Percentiles rank a stretch among this genome's conserved stretches.
phyloP scores from a whole-genome alignment of 37 sponge, comb jelly and placozoan species.

The Geodia barretti region DNA sequence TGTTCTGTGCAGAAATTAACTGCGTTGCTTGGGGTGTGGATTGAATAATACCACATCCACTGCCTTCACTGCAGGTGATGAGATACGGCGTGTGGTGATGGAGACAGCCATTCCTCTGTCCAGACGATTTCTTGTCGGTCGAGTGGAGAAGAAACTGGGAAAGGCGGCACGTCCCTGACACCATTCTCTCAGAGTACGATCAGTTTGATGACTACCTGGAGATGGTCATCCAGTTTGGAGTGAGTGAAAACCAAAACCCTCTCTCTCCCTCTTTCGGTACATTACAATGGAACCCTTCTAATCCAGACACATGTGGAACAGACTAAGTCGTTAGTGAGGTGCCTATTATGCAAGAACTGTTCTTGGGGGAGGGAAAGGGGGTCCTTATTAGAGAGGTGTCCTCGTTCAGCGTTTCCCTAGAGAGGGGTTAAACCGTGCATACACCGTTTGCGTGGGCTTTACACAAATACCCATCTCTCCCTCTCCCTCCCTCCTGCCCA shows the following conservation, averaged over 20 bases:
- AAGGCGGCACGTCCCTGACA: constrained; percentile 6
- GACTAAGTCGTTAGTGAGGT: no score
- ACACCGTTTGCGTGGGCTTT: no score
- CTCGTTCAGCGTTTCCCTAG: not conserved
- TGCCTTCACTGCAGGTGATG: constrained; percentile 62
- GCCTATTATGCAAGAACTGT: no score
- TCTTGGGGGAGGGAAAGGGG: no score
- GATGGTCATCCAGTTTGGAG: constrained; percentile 91
- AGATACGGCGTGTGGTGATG: constrained; percentile 67
- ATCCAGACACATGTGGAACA: no score
- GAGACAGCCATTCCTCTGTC: constrained; percentile 68
- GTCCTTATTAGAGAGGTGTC: no score
- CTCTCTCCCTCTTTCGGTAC: not conserved
- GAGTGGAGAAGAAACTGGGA: constrained; percentile 1
- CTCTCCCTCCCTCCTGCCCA: constrained; percentile 7
- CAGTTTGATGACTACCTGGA: constrained; percentile 91
- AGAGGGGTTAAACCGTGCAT: no score
- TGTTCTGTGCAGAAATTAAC: not conserved
- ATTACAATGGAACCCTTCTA: not conserved
- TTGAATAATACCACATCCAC: not conserved
- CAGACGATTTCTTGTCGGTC: constrained; percentile 7
- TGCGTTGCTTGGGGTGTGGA: not conserved
- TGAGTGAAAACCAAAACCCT: constrained; percentile 2
- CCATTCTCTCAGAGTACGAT: constrained; percentile 65
- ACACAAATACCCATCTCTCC: not conserved